phyloP scores from a whole-genome alignment of 2,888 invertebrate species.

The Heliconius ethilla region DNA sequence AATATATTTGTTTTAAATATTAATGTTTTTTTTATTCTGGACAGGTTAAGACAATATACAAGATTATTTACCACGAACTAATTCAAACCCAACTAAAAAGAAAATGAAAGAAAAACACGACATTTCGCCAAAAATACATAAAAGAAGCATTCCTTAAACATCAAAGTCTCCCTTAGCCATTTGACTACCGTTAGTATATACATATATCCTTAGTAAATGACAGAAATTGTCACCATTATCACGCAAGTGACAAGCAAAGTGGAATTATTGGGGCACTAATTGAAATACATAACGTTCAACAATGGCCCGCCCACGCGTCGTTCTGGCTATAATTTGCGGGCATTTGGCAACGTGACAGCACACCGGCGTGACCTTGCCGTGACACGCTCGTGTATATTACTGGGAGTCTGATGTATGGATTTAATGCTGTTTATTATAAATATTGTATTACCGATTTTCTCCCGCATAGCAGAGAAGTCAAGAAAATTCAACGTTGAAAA shows the following conservation, averaged over 20 bases:
- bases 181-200: background rate
- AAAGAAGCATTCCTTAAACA: background rate
- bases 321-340: conserved; percentile 49
- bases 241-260: conserved; percentile 9
- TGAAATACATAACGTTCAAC: conserved; percentile 33
- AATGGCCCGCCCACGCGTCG: conserved; percentile 49
- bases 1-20: background rate
- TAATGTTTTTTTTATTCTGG: background rate
- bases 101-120: background rate
- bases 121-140: background rate
- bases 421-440: background rate
- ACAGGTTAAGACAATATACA: too few relatives aligned
- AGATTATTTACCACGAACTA: background rate
- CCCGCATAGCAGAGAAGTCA: too few relatives aligned
- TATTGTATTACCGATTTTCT: background rate
- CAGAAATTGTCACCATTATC: conserved; percentile 12
- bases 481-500: too few relatives aligned
- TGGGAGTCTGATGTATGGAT: conserved; percentile 11
- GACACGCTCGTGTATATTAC: conserved; percentile 20
- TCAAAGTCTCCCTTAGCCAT: background rate
- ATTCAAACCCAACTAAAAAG: background rate
- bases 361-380: conserved; percentile 31
- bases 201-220: background rate
- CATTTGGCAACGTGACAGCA: conserved; percentile 35
- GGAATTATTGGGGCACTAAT: conserved; percentile 34